These are phyloP conservation scores for Ochropleura plecta DNA, from an alignment of 2,888 invertebrate genomes.

Conservation along the genomic window DNA sequence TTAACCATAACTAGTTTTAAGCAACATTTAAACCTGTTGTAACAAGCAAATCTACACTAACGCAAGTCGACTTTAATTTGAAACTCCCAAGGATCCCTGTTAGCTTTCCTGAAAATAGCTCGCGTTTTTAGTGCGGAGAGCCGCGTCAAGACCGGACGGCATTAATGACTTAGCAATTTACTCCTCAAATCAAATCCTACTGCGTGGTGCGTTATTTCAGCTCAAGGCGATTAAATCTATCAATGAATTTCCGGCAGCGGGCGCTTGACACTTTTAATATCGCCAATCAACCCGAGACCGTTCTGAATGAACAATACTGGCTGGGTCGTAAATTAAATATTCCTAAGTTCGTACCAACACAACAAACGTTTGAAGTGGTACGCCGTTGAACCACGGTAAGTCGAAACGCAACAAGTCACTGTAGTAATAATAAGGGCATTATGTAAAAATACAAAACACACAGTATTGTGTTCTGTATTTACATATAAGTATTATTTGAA, in stretches of 20 bases:
- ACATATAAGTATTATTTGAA: neutral
- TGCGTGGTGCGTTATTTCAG: slow-evolving; percentile 85
- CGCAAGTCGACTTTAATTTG: slow-evolving; percentile 75
- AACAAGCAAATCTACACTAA: slow-evolving; percentile 62
- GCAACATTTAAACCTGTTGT: slow-evolving; percentile 31
- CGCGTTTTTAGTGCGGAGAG: slow-evolving; percentile 81
- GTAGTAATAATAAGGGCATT: slow-evolving; percentile 62
- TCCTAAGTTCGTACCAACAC: slow-evolving; percentile 80
- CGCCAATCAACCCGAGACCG: slow-evolving; percentile 86
- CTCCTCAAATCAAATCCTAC: slow-evolving; percentile 86
- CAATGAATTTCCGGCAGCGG: slow-evolving; percentile 89
- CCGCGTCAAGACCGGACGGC: slow-evolving; percentile 85
- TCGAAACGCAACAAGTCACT: slow-evolving; percentile 61
- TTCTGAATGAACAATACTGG: slow-evolving; percentile 89
- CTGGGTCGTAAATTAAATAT: slow-evolving; percentile 86
- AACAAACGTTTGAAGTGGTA: slow-evolving; percentile 69
- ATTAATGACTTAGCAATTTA: slow-evolving; percentile 89
- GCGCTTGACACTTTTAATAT: slow-evolving; percentile 89
- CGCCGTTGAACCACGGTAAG: slow-evolving; percentile 61
- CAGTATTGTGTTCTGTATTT: too few relatives aligned
- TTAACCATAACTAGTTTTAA: slow-evolving; percentile 17
- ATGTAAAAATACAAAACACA: slow-evolving; percentile 52
- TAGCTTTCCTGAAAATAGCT: slow-evolving; percentile 82
- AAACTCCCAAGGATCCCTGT: slow-evolving; percentile 77
- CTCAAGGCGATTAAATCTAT: slow-evolving; percentile 88